These are phyloP conservation scores for Myripristis jacobus DNA, from an alignment of 2,797 vertebrate genomes.

Conservation along the genomic window DNA sequence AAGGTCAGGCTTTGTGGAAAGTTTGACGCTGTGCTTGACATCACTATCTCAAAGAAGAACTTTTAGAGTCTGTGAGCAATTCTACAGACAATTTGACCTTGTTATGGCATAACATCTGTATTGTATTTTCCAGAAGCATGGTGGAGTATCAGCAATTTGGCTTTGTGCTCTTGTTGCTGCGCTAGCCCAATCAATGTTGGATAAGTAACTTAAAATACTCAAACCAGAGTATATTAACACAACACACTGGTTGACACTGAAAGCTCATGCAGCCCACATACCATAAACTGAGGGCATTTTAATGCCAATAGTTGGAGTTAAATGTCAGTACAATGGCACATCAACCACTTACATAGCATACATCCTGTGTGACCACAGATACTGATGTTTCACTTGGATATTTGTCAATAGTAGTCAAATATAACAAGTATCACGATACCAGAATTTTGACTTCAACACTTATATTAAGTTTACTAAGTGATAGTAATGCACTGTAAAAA, in stretches of 20 bases:
- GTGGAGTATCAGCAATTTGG: not conserved
- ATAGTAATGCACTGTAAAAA: constrained; percentile 4
- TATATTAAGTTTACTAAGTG: not conserved
- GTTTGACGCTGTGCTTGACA: constrained; percentile 24
- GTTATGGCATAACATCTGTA: not conserved
- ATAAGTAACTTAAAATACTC: not conserved
- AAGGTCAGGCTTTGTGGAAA: constrained; percentile 46
- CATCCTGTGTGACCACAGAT: constrained; percentile 39
- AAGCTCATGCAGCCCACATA: not conserved
- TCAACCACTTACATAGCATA: constrained; percentile 26
- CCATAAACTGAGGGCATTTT: constrained; percentile 37
- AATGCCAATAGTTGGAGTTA: constrained; percentile 39
- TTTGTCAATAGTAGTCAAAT: constrained; percentile 19
- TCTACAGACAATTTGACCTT: constrained; percentile 15
- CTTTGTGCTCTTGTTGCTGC: not conserved
- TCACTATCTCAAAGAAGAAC: too few relatives aligned
- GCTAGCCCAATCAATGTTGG: constrained; percentile 1
- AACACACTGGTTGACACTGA: constrained; percentile 3
- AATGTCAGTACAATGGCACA: constrained; percentile 33
- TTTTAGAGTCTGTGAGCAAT: constrained; percentile 13
- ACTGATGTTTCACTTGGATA: constrained; percentile 20
- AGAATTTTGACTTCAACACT: constrained; percentile 4
- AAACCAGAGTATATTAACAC: not conserved
- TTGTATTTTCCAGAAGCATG: not conserved
- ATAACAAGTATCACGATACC: constrained; percentile 6